Base-by-base conservation (phyloP, 2,888 invertebrate genomes). In the Microctonus hyperodae region DNA sequence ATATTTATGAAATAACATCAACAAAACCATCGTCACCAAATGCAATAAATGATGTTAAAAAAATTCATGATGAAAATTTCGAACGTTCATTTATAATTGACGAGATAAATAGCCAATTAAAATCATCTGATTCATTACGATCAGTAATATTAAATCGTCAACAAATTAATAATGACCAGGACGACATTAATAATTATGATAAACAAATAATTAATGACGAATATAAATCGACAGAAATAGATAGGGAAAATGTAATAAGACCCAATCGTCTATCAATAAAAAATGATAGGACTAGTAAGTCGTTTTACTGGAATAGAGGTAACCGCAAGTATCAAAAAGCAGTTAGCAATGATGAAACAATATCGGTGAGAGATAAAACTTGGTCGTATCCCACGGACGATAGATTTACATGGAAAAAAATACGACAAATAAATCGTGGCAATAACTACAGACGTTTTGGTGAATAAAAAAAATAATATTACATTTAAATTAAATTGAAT, bases 1-100 rank as follows among this genome's bases (percentile, higher is more conserved):
- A 62, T 63, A 71, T 73, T 11, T 67, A 72, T 68, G 73, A 73
- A 63, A 67, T 72, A 56, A 71, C 73, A 16, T 69, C 67, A 55
- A 58, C 56, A 20, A 72, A 70, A n/a, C n/a, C n/a, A 60, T 65
- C 69, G 5, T 62, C 69, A 50, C 11, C 50, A 22, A 13, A n/a
- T 35, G 10, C 35, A 9, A 9, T 10, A 35, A 35, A 1, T 9
- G 10, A 28, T 31, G 33, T 11, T 33, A 35, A 22, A 31, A 35
- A 59, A 63, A 55, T 22, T 33, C 11, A 23, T 10, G 56, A 56
- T 20, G 31, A 25, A 2, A 62, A 62, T 31, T 20, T 37, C 22
- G 64, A 20, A 25, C 59, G 31, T 20, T 64, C 61, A n/a, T 58
- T 65, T 58, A 35, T 28, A 5, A 65, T 65, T 58, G 51, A 55